Conservation (phyloP, 2,113 vertebrate species). For the Triplophysa rosa region DNA sequence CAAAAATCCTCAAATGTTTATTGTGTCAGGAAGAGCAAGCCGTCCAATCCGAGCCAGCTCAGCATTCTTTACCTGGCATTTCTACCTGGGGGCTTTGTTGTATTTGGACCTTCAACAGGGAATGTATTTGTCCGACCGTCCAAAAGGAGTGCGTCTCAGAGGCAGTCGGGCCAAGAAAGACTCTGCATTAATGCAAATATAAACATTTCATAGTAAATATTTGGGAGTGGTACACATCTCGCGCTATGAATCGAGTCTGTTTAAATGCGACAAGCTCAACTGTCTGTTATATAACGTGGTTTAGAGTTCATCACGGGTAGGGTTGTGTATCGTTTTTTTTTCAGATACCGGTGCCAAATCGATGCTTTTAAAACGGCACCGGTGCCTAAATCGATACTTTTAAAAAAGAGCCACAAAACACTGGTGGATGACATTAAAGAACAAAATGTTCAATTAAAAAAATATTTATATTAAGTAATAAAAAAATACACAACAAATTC, state of each 20-base stretch:
- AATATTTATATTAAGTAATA: too few species aligned
- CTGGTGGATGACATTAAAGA: too few species aligned
- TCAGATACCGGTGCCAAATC: too few species aligned
- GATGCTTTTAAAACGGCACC: too few species aligned
- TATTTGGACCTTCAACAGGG: conserved; percentile 10
- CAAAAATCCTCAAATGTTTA: neutral
- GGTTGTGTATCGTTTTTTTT: too few species aligned
- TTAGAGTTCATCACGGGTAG: conserved; percentile 13
- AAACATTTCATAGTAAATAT: conserved; percentile 35
- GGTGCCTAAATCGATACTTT: too few species aligned
- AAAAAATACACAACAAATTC: too few species aligned
- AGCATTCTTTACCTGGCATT: neutral
- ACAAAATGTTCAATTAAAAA: too few species aligned
- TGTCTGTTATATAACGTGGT: neutral
- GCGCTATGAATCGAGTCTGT: neutral
- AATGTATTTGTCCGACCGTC: neutral
- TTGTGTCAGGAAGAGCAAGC: neutral
- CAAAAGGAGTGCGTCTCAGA: neutral
- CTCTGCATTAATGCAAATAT: conserved; percentile 14
- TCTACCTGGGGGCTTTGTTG: neutral
- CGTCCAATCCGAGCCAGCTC: neutral
- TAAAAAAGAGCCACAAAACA: too few species aligned
- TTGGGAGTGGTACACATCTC: neutral
- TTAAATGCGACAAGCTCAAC: conserved; percentile 1
- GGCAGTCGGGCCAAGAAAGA: neutral